phyloP scores from a whole-genome alignment of 2,113 vertebrate genomes.

The Vombatus ursinus region DNA sequence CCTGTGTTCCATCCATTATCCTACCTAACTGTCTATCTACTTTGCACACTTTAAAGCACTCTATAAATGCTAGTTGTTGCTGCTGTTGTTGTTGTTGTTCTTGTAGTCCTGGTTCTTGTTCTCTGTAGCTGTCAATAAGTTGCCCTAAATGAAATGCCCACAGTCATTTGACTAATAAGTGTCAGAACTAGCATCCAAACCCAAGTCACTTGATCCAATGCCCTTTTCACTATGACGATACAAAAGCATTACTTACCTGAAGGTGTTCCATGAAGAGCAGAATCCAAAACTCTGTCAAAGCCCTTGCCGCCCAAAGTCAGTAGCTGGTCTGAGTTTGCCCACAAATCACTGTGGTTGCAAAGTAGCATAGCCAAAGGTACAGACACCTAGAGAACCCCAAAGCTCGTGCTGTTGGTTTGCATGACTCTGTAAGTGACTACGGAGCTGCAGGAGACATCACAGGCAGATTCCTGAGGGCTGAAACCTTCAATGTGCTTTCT shows the following conservation, averaged over 20 bases:
- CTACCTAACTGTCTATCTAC: not conserved
- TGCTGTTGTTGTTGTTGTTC: not conserved
- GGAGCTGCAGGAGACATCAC: not conserved
- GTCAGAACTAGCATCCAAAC: not conserved
- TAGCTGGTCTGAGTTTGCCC: not conserved
- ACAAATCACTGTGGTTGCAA: not conserved
- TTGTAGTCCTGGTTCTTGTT: not conserved
- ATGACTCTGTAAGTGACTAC: not conserved
- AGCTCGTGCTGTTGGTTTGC: not conserved
- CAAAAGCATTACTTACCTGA: slow-evolving; percentile 15
- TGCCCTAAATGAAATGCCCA: not conserved
- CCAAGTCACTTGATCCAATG: not conserved
- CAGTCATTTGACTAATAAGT: not conserved
- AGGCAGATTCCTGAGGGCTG: not conserved
- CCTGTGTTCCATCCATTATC: not conserved
- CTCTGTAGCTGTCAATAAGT: not conserved
- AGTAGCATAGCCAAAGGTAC: not conserved
- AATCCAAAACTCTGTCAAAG: slow-evolving; percentile 6
- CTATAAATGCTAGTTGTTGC: not conserved
- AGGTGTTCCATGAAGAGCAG: not conserved
- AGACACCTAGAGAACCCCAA: not conserved
- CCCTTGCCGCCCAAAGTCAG: slow-evolving; percentile 8
- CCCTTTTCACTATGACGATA: not conserved
- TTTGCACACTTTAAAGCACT: not conserved
- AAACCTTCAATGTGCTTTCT: not conserved